Evolutionary conservation across 2,113 vertebrate species (phyloP).

Genomic region (Daubentonia madagascariensis): DNA sequence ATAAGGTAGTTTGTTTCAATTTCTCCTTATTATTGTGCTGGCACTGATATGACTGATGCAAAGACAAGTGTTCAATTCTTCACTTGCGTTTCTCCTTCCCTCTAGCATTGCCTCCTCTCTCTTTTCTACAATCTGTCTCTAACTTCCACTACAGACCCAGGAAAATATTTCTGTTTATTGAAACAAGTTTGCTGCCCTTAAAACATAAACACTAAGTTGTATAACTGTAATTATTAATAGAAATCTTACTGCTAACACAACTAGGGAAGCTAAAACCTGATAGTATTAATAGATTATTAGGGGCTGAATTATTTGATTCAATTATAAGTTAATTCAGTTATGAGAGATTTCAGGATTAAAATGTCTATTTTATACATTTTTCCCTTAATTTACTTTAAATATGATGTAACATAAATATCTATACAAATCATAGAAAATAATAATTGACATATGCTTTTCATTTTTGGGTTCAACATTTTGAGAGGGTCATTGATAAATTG

Average conservation of each 20-base stretch:
- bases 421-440: not conserved
- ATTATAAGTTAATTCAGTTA: not conserved
- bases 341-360: not conserved
- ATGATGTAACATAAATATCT: not conserved
- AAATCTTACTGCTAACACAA: not conserved
- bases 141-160: not conserved
- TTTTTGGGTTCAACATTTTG: not conserved
- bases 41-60: not conserved
- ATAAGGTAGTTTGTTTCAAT: slow-evolving; percentile 11
- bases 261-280: not conserved
- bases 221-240: not conserved
- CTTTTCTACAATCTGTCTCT: not conserved
- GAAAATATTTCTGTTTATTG: not conserved
- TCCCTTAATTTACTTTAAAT: not conserved
- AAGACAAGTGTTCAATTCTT: not conserved
- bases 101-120: not conserved
- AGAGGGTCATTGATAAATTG: not conserved
- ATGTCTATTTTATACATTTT: not conserved
- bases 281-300: not conserved
- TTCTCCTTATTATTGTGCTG: not conserved
- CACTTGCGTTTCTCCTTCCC: not conserved
- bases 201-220: not conserved
- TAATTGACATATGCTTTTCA: not conserved
- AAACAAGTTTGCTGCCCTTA: not conserved
- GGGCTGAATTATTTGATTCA: not conserved